Conservation (phyloP, 2,797 vertebrate genomes). For the Eulemur mongoz region DNA sequence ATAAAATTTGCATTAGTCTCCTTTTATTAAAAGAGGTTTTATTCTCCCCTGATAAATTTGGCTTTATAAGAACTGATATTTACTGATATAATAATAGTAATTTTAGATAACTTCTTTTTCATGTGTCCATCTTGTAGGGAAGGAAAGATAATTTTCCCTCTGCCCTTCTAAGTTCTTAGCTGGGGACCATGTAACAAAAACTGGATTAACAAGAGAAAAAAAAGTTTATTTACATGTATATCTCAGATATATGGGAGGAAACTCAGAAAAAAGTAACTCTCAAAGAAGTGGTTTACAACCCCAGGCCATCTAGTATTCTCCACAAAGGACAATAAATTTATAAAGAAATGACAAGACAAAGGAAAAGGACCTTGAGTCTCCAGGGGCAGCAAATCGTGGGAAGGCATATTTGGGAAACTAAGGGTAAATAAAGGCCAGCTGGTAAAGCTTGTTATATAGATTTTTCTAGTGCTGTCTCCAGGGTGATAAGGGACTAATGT, state of each 20-base stretch:
- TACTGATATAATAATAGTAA: background rate
- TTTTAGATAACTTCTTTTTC: background rate
- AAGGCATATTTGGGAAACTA: background rate
- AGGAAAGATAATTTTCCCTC: background rate
- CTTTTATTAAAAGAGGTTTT: constrained; percentile 48
- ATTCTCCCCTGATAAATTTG: constrained; percentile 23
- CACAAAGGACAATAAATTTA: background rate
- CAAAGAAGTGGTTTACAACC: background rate
- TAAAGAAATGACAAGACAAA: background rate
- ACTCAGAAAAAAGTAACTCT: background rate
- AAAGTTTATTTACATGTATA: background rate
- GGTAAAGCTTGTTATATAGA: background rate
- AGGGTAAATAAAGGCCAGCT: background rate
- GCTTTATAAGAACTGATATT: constrained; percentile 33
- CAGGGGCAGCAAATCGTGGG: background rate
- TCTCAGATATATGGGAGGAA: background rate
- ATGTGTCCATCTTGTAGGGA: background rate
- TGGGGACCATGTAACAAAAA: background rate
- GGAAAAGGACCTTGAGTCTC: background rate
- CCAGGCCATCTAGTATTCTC: background rate
- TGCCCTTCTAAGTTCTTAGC: background rate
- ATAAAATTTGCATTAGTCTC: constrained; percentile 25
- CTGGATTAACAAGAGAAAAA: background rate
- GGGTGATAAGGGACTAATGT: background rate
- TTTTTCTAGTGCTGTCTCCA: background rate